Evolutionary conservation across 1,140 invertebrate genomes (phyloP), one percentile per base, ranked within the genome.

Genomic region (Mya arenaria): DNA sequence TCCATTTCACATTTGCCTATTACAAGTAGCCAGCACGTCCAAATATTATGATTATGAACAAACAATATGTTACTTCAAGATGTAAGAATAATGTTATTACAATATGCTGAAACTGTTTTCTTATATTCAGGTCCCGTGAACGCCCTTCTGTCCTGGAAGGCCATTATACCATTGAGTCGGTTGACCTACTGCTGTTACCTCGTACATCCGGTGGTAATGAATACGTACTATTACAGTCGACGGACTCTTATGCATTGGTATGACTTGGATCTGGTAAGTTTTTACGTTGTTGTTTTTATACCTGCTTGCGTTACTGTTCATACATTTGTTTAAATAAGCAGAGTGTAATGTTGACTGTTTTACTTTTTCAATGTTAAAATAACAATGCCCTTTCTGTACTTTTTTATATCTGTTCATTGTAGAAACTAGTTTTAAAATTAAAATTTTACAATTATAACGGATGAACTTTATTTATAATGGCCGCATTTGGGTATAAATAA

Each of bases 121-220:
- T n/a, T 52, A 58, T 5, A 60, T 87, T 55, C 87, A 95, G 95
- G 94, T 82, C 90, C 93, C 44, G 95, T 96, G 39, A 94, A 95
- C 62, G 94, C 94, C 0, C 92, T 97, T 25, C 93, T 98, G 25
- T 97, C 96, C 0, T 96, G 96, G 90, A 94, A 95, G 48, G 94
- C 96, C 0, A 94, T 97, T 60, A 94, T 97, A 85, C 97, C 97
- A 0, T 93, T 98, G 19, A 96, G 96, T 85, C 94, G 97, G 66
- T 94, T 98, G 32, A 97, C 97, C 1, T 98, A 97, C 92, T 97
- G 96, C 91, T 96, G 97, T 6, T 98, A 98, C 91, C 94, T 98
- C 37, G 94, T 98, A 19, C 97, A 98, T 93, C 89, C 92, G 13
- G 82, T 93, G n/a, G 81, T 93, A 34, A 86, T 92, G 30, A 62